Evolutionary conservation across 2,113 vertebrate genomes (phyloP), one percentile per base, ranked within the genome.

Genomic region (Psettodes erumei): DNA sequence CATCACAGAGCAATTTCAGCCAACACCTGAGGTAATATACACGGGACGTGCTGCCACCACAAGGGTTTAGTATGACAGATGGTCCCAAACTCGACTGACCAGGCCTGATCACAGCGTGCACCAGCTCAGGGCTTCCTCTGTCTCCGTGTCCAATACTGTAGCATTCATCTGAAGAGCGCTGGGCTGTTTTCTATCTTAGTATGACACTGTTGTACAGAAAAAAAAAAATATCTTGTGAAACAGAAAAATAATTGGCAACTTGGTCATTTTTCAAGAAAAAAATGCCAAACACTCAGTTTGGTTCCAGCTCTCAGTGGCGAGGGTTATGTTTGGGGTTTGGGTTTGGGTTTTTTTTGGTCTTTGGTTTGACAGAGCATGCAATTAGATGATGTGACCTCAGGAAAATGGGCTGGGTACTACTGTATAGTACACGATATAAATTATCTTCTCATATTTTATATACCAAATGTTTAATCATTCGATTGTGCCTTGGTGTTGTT

Each of bases 41-140:
- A 77, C 77, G 62, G 71, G 68, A 66, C 55, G 53, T 48, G 77
- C 37, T 62, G 65, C 54, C 60, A 81, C 67, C 40, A 67, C 47
- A 67, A 64, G 62, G 37, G 51, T 43, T 64, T 27, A 68, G 8
- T 71, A 47, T n/a, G 53, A 88, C 76, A 87, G 75, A 89, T 77
- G 81, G 66, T 64, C 71, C 37, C 54, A 77, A 82, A 87, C 79
- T 27, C 74, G 75, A 82, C 27, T 66, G 58, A 25, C 48, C 67
- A 61, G 76, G 54, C 62, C 27, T 59, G 42, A 89, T 83, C 80
- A 65, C 79, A 88, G 73, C 75, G 35, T 51, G 67, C 21, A 65
- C 42, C 62, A 74, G 62, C 77, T 73, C 72, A 58, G 43, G 60
- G 71, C 58, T 72, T 80, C 79, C 47, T 68, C 68, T 53, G 54